Percentiles rank a stretch among this genome's conserved stretches.
Conservation (phyloP, 2,113 vertebrate genomes). For the Tragulus kanchil region DNA sequence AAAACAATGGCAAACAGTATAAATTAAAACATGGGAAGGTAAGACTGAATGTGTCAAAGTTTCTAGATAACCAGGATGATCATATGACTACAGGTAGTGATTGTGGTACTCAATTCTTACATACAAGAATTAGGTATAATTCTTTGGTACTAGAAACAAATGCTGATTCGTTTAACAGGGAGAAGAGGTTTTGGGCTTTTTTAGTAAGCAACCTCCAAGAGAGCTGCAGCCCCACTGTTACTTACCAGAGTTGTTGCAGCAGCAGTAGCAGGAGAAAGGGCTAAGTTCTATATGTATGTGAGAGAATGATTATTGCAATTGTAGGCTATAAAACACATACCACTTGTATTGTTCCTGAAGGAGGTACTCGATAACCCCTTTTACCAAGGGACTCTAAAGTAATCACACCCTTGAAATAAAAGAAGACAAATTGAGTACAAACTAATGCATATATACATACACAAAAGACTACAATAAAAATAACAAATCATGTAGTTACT, state of each 20-base stretch:
- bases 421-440: slow-evolving; percentile 75
- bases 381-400: slow-evolving; percentile 98
- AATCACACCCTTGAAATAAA: slow-evolving; percentile 94
- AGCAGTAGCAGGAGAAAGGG: slow-evolving; percentile 84
- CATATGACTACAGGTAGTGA: neutral
- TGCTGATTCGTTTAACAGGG: neutral
- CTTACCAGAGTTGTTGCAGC: slow-evolving; percentile 81
- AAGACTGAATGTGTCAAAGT: neutral
- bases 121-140: too few species aligned
- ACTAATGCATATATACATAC: neutral
- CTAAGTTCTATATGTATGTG: slow-evolving; percentile 82
- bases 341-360: slow-evolving; percentile 99
- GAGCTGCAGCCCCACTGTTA: slow-evolving; percentile 80
- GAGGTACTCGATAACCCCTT: slow-evolving; percentile 99
- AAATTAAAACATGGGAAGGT: slow-evolving; percentile 1
- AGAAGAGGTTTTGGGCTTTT: neutral
- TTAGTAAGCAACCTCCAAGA: slow-evolving; percentile 79
- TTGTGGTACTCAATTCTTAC: neutral
- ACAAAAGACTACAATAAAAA: slow-evolving; percentile 56
- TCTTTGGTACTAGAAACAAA: neutral
- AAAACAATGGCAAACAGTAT: neutral
- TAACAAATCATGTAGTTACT: slow-evolving; percentile 4
- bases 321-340: slow-evolving; percentile 90
- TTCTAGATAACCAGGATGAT: neutral
- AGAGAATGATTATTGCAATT: slow-evolving; percentile 84